Conservation (phyloP, 1,140 invertebrate genomes). For the Brachionus calyciflorus region DNA sequence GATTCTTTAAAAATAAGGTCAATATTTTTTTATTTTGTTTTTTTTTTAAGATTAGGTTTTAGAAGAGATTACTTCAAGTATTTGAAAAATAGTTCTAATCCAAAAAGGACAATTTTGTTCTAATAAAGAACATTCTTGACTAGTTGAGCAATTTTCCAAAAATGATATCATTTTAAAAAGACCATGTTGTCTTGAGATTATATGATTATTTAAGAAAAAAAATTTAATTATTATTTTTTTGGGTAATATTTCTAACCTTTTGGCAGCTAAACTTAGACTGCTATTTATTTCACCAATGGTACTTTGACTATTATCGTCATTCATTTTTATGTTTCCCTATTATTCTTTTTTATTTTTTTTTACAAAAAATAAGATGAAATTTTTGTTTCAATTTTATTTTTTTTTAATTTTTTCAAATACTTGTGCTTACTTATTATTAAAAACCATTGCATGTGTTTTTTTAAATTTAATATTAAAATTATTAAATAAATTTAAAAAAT, state of each 20-base stretch:
- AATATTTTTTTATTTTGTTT: background rate
- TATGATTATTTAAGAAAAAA: no score
- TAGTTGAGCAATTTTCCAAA: conserved; percentile 1
- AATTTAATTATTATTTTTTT: background rate
- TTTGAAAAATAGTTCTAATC: conserved; percentile 29
- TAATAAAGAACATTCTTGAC: conserved; percentile 5
- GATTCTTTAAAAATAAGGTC: background rate
- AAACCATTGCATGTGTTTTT: background rate
- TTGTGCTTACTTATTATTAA: no score
- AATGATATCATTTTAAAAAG: conserved; percentile 40
- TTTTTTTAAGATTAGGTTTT: no score
- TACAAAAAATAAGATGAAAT: background rate
- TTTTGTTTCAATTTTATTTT: background rate
- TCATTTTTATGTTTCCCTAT: conserved; percentile 12
- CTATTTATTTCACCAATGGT: conserved; percentile 21
- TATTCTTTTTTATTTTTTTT: background rate
- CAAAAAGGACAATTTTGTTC: conserved; percentile 31
- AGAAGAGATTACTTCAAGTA: background rate
- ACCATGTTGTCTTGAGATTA: conserved; percentile 24
- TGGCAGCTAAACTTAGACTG: background rate
- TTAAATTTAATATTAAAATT: background rate
- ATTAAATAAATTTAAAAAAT: background rate
- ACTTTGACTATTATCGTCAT: background rate
- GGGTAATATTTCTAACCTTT: background rate
- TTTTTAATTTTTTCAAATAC: background rate